Conservation (phyloP, 2,888 invertebrate species). For the Oligia fasciuncula region DNA sequence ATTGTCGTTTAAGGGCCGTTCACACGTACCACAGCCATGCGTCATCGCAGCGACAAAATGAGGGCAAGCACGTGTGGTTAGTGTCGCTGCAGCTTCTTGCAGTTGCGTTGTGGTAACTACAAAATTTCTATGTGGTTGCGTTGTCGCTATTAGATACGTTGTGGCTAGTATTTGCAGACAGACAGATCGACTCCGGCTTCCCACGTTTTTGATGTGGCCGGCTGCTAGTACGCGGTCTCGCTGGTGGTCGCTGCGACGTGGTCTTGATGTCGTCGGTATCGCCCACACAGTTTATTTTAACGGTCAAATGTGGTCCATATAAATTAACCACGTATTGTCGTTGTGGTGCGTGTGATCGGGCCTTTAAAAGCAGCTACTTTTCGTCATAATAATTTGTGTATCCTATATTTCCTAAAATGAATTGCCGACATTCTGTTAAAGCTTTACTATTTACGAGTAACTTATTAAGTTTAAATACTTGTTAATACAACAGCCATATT, state of each 20-base stretch:
- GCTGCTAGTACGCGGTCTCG: not conserved
- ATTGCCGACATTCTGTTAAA: not conserved
- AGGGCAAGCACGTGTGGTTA: not conserved
- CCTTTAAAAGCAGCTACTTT: not conserved
- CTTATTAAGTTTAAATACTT: not conserved
- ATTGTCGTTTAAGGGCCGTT: not conserved
- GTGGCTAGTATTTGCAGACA: too few relatives aligned
- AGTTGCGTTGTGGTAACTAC: too few relatives aligned
- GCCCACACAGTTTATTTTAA: not conserved
- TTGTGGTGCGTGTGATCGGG: not conserved
- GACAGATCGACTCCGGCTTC: too few relatives aligned
- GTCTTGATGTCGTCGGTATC: not conserved
- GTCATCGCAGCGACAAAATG: not conserved
- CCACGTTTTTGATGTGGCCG: too few relatives aligned
- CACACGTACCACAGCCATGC: not conserved
- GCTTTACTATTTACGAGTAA: not conserved
- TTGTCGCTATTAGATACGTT: too few relatives aligned
- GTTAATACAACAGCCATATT: not conserved
- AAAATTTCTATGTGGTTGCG: too few relatives aligned
- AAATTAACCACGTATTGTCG: not conserved
- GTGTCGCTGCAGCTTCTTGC: not conserved
- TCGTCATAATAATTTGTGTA: not conserved
- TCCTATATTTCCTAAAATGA: not conserved
- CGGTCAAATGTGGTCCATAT: too few relatives aligned
- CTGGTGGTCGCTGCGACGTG: not conserved